Percentiles rank a stretch among this genome's conserved stretches.
phyloP scores from a whole-genome alignment of 2,113 vertebrate species.

The Prionailurus bengalensis region DNA sequence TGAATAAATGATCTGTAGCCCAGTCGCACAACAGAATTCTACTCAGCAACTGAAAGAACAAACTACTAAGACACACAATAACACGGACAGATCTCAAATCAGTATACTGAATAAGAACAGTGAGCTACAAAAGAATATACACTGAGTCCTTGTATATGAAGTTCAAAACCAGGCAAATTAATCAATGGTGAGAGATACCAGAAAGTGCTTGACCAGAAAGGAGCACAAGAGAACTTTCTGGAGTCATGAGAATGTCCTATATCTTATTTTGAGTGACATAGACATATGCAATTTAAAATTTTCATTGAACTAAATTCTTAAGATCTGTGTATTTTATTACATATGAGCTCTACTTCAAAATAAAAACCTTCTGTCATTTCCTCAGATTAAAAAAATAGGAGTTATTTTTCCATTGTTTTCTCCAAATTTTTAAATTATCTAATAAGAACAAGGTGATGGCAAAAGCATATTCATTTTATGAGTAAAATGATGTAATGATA shows the following conservation, averaged over 20 bases:
- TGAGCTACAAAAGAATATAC: neutral
- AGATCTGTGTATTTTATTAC: neutral
- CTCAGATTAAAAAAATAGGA: constrained; percentile 23
- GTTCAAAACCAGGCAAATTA: neutral
- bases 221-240: neutral
- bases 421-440: neutral
- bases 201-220: neutral
- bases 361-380: neutral
- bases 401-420: neutral
- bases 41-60: neutral
- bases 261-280: neutral
- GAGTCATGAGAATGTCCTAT: neutral
- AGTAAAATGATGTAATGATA: constrained; percentile 6
- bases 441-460: neutral
- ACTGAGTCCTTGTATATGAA: neutral
- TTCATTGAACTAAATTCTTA: neutral
- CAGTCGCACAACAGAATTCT: neutral
- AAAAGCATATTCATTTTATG: neutral
- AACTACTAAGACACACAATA: neutral
- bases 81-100: neutral
- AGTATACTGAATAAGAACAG: neutral
- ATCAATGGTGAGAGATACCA: neutral
- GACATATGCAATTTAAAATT: neutral
- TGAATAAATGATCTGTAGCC: neutral
- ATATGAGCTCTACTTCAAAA: neutral